Evolutionary conservation across 2,113 vertebrate genomes (phyloP).

Genomic region (Paratilapia polleni): DNA sequence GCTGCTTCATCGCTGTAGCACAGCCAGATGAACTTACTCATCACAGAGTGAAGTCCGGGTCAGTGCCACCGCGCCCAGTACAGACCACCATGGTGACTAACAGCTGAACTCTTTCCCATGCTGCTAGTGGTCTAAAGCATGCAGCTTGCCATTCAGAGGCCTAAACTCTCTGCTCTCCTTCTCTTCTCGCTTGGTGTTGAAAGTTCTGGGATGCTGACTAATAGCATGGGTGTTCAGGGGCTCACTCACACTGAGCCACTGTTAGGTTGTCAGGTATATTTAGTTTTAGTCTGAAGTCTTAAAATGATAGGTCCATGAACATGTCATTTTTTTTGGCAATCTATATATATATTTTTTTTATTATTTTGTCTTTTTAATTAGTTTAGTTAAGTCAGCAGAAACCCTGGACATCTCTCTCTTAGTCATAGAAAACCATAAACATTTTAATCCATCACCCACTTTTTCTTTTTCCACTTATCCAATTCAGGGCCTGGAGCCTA

Average conservation of each 20-base stretch:
- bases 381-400: no score
- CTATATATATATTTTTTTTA: no score
- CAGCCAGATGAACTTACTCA: constrained; percentile 22
- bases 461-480: neutral
- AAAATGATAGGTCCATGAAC: neutral
- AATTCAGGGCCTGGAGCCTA: neutral
- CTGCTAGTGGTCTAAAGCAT: constrained; percentile 22
- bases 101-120: constrained; percentile 11
- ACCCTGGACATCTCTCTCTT: no score
- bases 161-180: neutral
- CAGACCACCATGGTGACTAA: constrained; percentile 29
- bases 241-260: neutral
- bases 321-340: no score
- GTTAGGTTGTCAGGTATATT: neutral
- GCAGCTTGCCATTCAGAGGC: neutral
- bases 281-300: no score
- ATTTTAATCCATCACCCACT: neutral
- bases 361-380: no score
- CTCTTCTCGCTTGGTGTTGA: neutral
- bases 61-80: neutral
- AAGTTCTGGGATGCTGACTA: neutral
- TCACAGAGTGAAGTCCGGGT: constrained; percentile 38
- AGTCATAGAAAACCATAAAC: neutral
- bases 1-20: constrained; percentile 11
- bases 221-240: neutral